A percentile compares a stretch with the other conserved stretches of the same genome.
phyloP scores from a whole-genome alignment of 2,113 vertebrate genomes.

The Oncorhynchus nerka region DNA sequence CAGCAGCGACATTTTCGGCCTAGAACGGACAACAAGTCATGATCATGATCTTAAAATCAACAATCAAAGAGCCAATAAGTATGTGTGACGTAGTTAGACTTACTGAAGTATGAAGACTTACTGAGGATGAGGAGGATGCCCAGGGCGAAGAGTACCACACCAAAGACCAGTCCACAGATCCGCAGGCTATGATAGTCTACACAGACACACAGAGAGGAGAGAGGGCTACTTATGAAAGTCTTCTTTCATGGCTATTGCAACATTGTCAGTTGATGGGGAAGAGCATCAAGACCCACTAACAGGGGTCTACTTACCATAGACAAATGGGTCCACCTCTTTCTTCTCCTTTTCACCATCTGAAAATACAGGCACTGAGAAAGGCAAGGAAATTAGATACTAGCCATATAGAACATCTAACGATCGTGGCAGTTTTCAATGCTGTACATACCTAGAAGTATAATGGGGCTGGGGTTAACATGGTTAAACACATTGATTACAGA shows the following conservation, averaged over 20 bases:
- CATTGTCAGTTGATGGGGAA: not conserved
- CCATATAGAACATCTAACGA: not conserved
- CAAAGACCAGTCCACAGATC: constrained; percentile 90
- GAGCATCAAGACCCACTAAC: not conserved
- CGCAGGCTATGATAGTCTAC: constrained; percentile 93
- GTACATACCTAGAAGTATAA: too few relatives aligned
- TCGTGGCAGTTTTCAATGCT: not conserved
- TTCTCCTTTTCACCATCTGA: constrained; percentile 37
- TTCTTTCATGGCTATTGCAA: not conserved
- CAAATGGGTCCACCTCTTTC: constrained; percentile 51
- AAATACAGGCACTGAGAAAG: constrained; percentile 2
- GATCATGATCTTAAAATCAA: not conserved
- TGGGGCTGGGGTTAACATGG: too few relatives aligned
- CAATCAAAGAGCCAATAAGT: not conserved
- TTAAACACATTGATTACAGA: too few relatives aligned
- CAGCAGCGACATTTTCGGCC: constrained; percentile 92
- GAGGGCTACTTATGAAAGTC: not conserved
- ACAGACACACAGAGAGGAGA: not conserved
- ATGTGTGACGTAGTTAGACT: too few relatives aligned
- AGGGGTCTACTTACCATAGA: constrained; percentile 58
- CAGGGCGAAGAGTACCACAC: constrained; percentile 88
- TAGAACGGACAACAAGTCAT: constrained; percentile 45
- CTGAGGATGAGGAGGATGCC: constrained; percentile 96
- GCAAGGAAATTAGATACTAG: not conserved
- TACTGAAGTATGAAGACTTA: constrained; percentile 63